A percentile compares a stretch with the other conserved stretches of the same genome.
Conservation (phyloP, 1,140 invertebrate species). For the Centruroides sculpturatus region DNA sequence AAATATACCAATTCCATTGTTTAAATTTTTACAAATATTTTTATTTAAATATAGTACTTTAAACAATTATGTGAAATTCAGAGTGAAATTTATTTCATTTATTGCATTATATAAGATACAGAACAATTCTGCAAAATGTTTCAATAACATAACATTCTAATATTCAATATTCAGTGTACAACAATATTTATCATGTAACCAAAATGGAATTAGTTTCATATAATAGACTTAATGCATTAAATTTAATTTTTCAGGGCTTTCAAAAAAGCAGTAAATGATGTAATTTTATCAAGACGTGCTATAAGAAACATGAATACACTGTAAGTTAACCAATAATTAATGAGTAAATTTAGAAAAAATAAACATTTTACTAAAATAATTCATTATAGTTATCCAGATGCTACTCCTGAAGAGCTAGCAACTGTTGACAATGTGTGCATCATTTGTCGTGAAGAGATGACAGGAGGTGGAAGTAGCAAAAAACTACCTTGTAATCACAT, state of each 20-base stretch:
- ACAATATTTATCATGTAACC: no score
- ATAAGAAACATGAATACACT: slow-evolving; percentile 97
- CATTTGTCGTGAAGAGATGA: slow-evolving; percentile 79
- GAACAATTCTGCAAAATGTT: no score
- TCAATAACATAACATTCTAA: no score
- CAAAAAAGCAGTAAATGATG: slow-evolving; percentile 95
- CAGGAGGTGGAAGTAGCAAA: slow-evolving; percentile 52
- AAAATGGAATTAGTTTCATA: no score
- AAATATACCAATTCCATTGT: no score
- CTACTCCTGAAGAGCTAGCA: slow-evolving; percentile 81
- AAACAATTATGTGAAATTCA: no score
- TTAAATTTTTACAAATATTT: no score
- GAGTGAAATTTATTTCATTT: no score
- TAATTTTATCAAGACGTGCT: slow-evolving; percentile 87
- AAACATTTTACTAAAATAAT: neutral
- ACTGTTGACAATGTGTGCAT: slow-evolving; percentile 97
- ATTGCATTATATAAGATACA: no score
- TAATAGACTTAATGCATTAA: no score
- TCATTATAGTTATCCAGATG: slow-evolving; percentile 61
- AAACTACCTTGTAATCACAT: slow-evolving; percentile 99
- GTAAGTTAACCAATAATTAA: slow-evolving; percentile 29
- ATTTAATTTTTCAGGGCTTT: slow-evolving; percentile 55
- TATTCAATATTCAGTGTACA: no score
- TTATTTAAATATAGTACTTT: no score
- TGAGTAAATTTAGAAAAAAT: neutral